Conservation (phyloP, 2,797 vertebrate genomes). For the Tamandua tetradactyla region DNA sequence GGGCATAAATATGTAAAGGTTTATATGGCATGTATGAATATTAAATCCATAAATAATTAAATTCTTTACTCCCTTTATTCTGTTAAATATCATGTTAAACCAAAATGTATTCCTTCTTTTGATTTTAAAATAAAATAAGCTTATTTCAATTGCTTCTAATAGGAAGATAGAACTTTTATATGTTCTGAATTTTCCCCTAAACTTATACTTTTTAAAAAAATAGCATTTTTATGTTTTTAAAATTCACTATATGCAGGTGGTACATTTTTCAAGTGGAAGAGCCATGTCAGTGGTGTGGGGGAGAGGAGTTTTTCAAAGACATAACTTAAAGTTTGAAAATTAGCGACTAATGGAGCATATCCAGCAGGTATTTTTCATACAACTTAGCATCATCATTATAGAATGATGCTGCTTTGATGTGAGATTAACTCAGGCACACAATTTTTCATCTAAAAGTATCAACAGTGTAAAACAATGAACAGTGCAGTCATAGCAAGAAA, state of each 20-base stretch:
- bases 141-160: constrained; percentile 2
- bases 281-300: constrained; percentile 62
- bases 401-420: constrained; percentile 75
- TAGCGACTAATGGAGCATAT: constrained; percentile 79
- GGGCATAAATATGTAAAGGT: neutral
- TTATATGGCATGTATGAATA: neutral
- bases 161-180: neutral
- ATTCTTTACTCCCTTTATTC: neutral
- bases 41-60: constrained; percentile 30
- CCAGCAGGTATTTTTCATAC: constrained; percentile 80
- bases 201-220: neutral
- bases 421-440: constrained; percentile 72
- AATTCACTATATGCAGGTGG: constrained; percentile 41
- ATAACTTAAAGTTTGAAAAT: constrained; percentile 80
- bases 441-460: constrained; percentile 72
- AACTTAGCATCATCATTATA: constrained; percentile 74
- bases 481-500: neutral
- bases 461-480: constrained; percentile 57
- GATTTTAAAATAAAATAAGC: constrained; percentile 22
- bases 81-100: constrained; percentile 4
- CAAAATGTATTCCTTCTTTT: neutral
- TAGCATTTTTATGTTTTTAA: constrained; percentile 43
- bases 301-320: constrained; percentile 75
- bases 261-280: constrained; percentile 74
- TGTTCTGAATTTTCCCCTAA: constrained; percentile 4